Conservation (phyloP, 92 coral and sea anemone species). For the Bergia puertoricense region DNA sequence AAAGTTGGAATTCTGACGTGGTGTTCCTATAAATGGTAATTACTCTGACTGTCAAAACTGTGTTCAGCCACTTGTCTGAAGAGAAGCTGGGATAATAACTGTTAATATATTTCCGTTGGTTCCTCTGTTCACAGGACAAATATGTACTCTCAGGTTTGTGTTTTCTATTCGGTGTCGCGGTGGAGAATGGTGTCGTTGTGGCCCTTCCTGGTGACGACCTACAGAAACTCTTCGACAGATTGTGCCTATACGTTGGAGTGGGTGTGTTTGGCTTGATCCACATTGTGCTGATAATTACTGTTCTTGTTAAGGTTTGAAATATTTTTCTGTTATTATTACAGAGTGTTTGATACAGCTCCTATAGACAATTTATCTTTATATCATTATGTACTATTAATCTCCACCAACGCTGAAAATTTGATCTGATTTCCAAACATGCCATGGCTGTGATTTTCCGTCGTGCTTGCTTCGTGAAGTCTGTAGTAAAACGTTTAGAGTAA, state of each 20-base stretch:
- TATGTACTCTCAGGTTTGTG: conserved; percentile 70
- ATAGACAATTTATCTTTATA: too few species aligned
- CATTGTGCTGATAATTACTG: conserved; percentile 24
- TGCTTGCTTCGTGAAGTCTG: too few species aligned
- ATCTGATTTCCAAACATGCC: too few species aligned
- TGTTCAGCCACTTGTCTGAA: too few species aligned
- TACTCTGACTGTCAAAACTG: too few species aligned
- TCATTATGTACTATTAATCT: too few species aligned
- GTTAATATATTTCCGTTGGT: background rate
- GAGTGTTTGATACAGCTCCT: too few species aligned
- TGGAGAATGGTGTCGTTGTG: conserved; percentile 74
- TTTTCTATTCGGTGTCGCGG: conserved; percentile 64
- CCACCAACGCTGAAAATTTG: too few species aligned
- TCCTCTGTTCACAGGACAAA: conserved; percentile 53
- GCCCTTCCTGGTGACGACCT: conserved; percentile 25
- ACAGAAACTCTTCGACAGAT: conserved; percentile 57
- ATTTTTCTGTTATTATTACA: background rate
- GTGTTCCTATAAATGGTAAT: too few species aligned
- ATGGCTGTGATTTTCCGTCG: too few species aligned
- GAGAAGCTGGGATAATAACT: background rate
- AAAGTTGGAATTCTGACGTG: too few species aligned
- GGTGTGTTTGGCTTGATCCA: conserved; percentile 59
- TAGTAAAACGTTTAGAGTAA: too few species aligned
- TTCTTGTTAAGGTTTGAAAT: conserved; percentile 53
- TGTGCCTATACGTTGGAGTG: conserved; percentile 52